Percentiles rank a stretch among this genome's conserved stretches.
phyloP scores from a whole-genome alignment of 2,888 invertebrate species.

The Globia sparganii region DNA sequence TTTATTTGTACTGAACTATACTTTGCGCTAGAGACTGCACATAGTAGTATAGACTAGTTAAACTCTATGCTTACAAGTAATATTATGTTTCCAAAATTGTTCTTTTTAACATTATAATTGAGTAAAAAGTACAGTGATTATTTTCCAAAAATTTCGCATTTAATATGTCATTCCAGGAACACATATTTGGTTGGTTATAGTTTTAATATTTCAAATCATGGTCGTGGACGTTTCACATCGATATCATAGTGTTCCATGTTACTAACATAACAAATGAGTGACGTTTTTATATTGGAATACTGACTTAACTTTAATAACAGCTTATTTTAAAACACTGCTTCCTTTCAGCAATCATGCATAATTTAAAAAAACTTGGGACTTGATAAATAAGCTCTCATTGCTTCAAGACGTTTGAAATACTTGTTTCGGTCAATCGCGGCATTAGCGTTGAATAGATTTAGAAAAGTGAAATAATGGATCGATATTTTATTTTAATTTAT shows the following conservation, averaged over 20 bases:
- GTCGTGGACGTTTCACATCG: conserved; percentile 51
- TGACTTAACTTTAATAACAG: conserved; percentile 24
- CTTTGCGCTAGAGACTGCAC: conserved; percentile 63
- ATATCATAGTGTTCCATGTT: conserved; percentile 53
- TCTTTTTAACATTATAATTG: conserved; percentile 52
- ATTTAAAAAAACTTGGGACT: no score
- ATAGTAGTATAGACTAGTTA: conserved; percentile 59
- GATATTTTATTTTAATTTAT: not conserved
- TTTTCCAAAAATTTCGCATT: conserved; percentile 65
- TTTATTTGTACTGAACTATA: conserved; percentile 61
- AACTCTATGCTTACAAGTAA: conserved; percentile 58
- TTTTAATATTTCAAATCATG: conserved; percentile 57
- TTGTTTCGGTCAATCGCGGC: not conserved
- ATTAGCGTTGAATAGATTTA: not conserved
- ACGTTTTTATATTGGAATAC: conserved; percentile 37
- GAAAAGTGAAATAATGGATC: not conserved
- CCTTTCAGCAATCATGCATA: not conserved
- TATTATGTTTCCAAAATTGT: conserved; percentile 43
- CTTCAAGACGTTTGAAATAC: not conserved
- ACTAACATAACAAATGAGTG: conserved; percentile 61
- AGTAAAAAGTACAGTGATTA: conserved; percentile 53
- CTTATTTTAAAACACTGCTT: not conserved
- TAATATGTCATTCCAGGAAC: conserved; percentile 67
- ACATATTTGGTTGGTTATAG: conserved; percentile 62
- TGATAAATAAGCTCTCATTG: not conserved